A percentile compares a stretch with the other conserved stretches of the same genome.
phyloP scores from a whole-genome alignment of 2,113 vertebrate species.

The Physeter macrocephalus region DNA sequence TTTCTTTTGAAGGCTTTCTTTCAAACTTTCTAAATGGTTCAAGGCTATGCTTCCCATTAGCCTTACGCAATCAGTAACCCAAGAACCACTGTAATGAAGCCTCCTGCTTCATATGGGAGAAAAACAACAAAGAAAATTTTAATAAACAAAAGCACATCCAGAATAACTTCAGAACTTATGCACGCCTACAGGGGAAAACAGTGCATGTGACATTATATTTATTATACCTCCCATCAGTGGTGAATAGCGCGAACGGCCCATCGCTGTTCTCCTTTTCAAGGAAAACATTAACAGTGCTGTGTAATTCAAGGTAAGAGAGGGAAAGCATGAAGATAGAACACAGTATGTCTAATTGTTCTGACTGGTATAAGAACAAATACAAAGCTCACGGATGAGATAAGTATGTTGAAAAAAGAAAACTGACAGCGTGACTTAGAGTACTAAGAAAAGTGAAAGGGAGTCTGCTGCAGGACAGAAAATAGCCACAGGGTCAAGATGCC shows the following conservation, averaged over 20 bases:
- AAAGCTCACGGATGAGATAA: neutral
- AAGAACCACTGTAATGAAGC: neutral
- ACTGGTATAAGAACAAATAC: slow-evolving; percentile 26
- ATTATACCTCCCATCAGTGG: neutral
- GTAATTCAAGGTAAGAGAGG: slow-evolving; percentile 27
- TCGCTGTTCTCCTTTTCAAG: neutral
- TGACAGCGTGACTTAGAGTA: neutral
- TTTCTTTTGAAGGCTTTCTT: neutral
- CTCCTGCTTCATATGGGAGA: neutral
- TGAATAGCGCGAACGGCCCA: neutral
- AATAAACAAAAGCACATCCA: slow-evolving; percentile 32
- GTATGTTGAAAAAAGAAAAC: neutral
- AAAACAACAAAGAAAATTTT: slow-evolving; percentile 35
- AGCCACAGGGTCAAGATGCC: neutral
- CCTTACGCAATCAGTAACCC: neutral
- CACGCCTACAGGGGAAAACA: neutral
- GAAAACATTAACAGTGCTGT: neutral
- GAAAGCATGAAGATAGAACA: neutral
- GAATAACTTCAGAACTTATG: slow-evolving; percentile 12
- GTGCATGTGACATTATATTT: neutral
- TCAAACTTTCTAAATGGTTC: neutral
- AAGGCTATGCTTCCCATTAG: neutral
- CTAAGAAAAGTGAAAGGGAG: neutral
- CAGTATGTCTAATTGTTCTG: slow-evolving; percentile 35
- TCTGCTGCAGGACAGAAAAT: neutral